Evolutionary conservation across 2,888 invertebrate genomes (phyloP).

Genomic region (Himalopsyche anomala): DNA sequence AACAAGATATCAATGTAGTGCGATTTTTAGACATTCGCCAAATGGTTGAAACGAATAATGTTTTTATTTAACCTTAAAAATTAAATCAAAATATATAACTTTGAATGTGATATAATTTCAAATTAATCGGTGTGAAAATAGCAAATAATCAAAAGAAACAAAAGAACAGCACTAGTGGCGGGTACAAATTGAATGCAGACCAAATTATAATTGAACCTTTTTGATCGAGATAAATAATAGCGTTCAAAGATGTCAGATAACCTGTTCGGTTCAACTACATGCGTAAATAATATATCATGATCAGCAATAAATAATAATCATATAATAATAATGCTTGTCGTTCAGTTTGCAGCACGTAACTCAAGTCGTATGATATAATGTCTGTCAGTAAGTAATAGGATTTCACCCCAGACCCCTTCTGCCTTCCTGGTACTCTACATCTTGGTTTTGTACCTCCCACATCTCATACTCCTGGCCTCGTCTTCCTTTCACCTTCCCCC

Average conservation of each 20-base stretch:
- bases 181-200: too few relatives aligned
- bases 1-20: too few relatives aligned
- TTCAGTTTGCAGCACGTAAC: conserved; percentile 49
- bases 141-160: too few relatives aligned
- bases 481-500: conserved; percentile 53
- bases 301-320: conserved; percentile 31
- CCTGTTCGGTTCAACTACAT: neutral
- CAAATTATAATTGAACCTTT: too few relatives aligned
- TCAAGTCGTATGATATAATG: conserved; percentile 63
- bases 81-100: too few relatives aligned
- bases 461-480: neutral
- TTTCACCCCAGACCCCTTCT: conserved; percentile 44
- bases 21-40: too few relatives aligned
- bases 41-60: too few relatives aligned
- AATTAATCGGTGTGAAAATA: too few relatives aligned
- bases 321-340: conserved; percentile 22
- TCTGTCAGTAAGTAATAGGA: conserved; percentile 65
- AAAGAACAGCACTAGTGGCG: too few relatives aligned
- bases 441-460: conserved; percentile 2
- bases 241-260: neutral
- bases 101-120: too few relatives aligned
- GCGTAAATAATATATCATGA: conserved; percentile 13
- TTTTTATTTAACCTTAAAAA: too few relatives aligned
- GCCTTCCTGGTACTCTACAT: conserved; percentile 13
- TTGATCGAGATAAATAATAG: too few relatives aligned